These are phyloP conservation scores for Lycopodina hypogea DNA, from an alignment of 37 sponge, comb jelly and placozoan genomes.

Conservation along the genomic window DNA sequence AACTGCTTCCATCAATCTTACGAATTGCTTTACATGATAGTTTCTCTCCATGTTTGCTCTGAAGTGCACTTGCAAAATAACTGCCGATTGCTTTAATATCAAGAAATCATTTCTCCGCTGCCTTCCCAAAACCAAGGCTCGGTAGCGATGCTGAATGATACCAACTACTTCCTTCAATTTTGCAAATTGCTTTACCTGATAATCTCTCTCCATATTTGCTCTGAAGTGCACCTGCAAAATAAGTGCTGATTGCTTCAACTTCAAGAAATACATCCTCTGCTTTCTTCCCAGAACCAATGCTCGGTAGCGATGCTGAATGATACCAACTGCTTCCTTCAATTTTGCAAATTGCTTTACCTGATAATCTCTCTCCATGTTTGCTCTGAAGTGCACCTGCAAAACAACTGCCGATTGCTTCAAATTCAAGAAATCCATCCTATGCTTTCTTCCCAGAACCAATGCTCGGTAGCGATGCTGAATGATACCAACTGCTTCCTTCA, in stretches of 20 bases:
- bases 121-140: slow-evolving; percentile 12
- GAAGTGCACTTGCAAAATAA: slow-evolving; percentile 27
- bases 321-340: background rate
- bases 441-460: background rate
- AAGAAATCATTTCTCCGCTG: slow-evolving; percentile 16
- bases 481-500: slow-evolving; percentile 15
- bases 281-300: slow-evolving; percentile 4
- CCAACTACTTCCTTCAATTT: background rate
- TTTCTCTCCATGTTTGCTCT: slow-evolving; percentile 27
- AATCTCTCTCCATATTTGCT: background rate
- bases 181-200: background rate
- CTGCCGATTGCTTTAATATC: background rate
- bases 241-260: background rate
- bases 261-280: background rate
- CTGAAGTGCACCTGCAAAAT: slow-evolving; percentile 7
- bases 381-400: slow-evolving; percentile 18
- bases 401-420: background rate
- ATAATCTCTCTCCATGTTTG: background rate
- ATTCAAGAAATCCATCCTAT: background rate
- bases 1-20: slow-evolving; percentile 13
- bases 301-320: slow-evolving; percentile 22
- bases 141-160: background rate
- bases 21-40: slow-evolving; percentile 2
- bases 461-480: slow-evolving; percentile 17
- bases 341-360: background rate